A percentile compares a stretch with the other conserved stretches of the same genome.
Evolutionary conservation across 2,113 vertebrate species (phyloP).

Genomic region (Cyanistes caeruleus): DNA sequence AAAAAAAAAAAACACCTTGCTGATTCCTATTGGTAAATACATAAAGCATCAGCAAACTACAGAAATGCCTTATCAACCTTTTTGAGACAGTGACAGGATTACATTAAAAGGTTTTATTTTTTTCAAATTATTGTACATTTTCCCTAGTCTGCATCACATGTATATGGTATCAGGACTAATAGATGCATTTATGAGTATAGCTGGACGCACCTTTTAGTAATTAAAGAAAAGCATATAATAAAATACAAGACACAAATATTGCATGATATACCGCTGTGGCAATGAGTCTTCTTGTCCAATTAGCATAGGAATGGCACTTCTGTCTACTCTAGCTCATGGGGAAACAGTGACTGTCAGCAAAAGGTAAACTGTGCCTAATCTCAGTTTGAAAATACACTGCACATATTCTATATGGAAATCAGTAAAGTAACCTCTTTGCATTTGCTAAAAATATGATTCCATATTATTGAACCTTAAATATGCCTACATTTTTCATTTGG

Average conservation of each 20-base stretch:
- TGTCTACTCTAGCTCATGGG: constrained; percentile 10
- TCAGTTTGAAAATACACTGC: constrained; percentile 32
- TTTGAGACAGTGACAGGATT: background rate
- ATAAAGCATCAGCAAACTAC: background rate
- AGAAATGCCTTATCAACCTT: background rate
- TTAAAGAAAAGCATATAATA: background rate
- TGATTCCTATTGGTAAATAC: background rate
- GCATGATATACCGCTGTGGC: background rate
- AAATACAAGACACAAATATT: constrained; percentile 10
- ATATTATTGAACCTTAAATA: constrained; percentile 26
- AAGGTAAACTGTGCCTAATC: constrained; percentile 57
- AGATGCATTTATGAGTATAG: constrained; percentile 12
- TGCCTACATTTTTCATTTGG: background rate
- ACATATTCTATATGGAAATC: constrained; percentile 54
- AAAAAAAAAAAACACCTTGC: background rate
- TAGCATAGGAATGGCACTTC: constrained; percentile 40
- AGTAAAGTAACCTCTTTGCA: background rate
- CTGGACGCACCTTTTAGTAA: background rate
- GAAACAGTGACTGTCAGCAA: constrained; percentile 49
- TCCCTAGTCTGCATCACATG: background rate
- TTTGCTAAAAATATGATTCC: constrained; percentile 38
- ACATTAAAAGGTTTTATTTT: background rate
- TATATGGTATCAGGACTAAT: background rate
- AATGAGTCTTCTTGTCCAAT: constrained; percentile 30
- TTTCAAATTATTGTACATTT: background rate